Base-by-base conservation (phyloP, 2,797 vertebrate species). In the Gymnoscopelus braueri region DNA sequence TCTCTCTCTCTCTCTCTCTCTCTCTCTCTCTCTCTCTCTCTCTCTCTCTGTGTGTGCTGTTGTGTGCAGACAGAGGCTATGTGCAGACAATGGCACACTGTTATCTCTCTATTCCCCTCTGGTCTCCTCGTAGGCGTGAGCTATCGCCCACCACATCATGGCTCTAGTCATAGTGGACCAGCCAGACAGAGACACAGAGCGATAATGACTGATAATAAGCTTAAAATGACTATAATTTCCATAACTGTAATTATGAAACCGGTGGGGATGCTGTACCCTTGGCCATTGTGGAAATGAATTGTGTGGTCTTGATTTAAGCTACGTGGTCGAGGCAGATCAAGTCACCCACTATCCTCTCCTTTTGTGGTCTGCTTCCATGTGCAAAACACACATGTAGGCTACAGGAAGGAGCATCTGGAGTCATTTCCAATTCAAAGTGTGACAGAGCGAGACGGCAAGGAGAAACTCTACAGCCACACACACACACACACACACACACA, bases 381-480 rank as follows among this genome's bases (percentile, higher is more conserved):
- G 55, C 15, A 65, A 69, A 75, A 11, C 5, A 0, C 55, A 65
- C 50, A 73, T 13, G 56, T 71, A 62, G 12, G 50, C 69, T 67
- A 65, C 73, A 79, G 67, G 54, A 86, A 83, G 75, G 53, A 53
- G 62, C 53, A 50, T 75, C 72, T 67, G 71, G 56, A 75, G 47
- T 74, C 15, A 84, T 83, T 75, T 87, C 68, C 69, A 83, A 80
- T 79, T 82, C 74, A 77, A 66, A 84, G 54, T 74, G 47, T 8
- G 64, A 51, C 35, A 69, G 70, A 66, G 62, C 66, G 29, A 50
- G 26, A 52, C 24, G 62, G 67, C 74, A 50, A 24, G 15, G 53
- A 71, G 54, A 71, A 84, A 49, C 69, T 2, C 26, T 5, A 35
- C 32, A 6, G 5, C 3, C 26, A 4, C 26, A 2, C 26, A 4